These are phyloP conservation scores for Scaeva pyrastri DNA, from an alignment of 2,888 invertebrate species.

Conservation along the genomic window DNA sequence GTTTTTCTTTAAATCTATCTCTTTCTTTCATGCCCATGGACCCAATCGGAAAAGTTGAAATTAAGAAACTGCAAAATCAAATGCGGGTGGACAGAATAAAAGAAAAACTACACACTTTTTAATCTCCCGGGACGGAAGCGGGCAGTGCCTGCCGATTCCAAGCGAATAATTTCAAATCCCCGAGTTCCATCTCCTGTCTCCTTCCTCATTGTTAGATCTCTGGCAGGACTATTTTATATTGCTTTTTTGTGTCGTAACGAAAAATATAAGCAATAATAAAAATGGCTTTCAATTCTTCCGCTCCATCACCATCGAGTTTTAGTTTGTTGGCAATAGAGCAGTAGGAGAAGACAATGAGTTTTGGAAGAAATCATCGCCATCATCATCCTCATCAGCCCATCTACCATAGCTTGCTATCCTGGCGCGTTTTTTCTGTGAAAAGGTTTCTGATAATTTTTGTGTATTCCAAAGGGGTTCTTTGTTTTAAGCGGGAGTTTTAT, in stretches of 20 bases:
- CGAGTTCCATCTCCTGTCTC: not conserved
- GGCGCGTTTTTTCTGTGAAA: constrained; percentile 32
- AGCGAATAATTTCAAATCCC: not conserved
- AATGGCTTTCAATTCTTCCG: constrained; percentile 59
- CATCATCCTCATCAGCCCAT: constrained; percentile 3
- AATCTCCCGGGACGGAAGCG: constrained; percentile 20
- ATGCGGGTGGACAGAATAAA: not conserved
- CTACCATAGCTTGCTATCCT: constrained; percentile 22
- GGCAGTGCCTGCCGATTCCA: not conserved
- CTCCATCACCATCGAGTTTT: constrained; percentile 39
- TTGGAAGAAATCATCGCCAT: constrained; percentile 28
- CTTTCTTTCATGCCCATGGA: constrained; percentile 35
- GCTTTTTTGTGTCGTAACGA: constrained; percentile 53
- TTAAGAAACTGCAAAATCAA: constrained; percentile 21
- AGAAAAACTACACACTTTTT: constrained; percentile 31
- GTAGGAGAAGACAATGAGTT: constrained; percentile 6
- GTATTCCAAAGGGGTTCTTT: constrained; percentile 46
- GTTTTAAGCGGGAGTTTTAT: constrained; percentile 45
- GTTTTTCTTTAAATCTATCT: constrained; percentile 51
- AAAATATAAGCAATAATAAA: constrained; percentile 65
- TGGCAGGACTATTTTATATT: constrained; percentile 26
- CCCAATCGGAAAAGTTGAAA: constrained; percentile 34
- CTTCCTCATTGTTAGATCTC: no score
- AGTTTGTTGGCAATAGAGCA: not conserved
- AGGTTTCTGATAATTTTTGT: constrained; percentile 17